Evolutionary conservation across 2,888 invertebrate genomes (phyloP), one percentile per base, ranked within the genome.

Genomic region (Strigamia transsilvanica): DNA sequence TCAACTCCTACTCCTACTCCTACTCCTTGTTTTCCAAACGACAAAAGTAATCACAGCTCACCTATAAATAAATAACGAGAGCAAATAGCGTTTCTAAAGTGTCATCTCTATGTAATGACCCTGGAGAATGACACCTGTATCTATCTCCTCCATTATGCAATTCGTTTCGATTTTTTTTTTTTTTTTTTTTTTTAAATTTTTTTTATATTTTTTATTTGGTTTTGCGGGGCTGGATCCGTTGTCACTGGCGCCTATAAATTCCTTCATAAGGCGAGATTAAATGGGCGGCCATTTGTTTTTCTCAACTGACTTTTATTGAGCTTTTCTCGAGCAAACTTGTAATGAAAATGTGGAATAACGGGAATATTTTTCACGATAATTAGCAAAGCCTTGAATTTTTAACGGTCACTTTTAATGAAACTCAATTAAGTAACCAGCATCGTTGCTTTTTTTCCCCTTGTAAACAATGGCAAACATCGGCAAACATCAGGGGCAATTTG

Each of bases 201-300:
- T n/a, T n/a, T 10, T 18, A 56, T 27, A 2, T 27, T 27, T 27
- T 27, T 27, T 61, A 18, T 61, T 61, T 61, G 23, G 1, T 61
- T 18, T 61, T 61, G 18, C 18, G 61, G 61, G 61, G 61, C 23
- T 61, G 61, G 61, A 61, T 61, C 61, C 23, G 1, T 61, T 61
- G 61, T 61, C 61, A 61, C 61, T 61, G 51, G 56, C 56, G 61
- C 9, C 61, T 80, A 80, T 56, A 80, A 80, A 80, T 80, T 51
- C 80, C 80, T 80, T 80, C 80, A 80, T 80, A 80, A 80, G 51
- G 80, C 80, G 32, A 42, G 80, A 80, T 80, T 80, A 80, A 80
- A 61, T 38, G 80, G 80, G 18, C 34, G 61, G 15, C 61, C 61
- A 21, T 61, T 61, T 61, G 27, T 34, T 38, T 78, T 78, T 18